phyloP scores from a whole-genome alignment of 2,113 vertebrate genomes.

The Okapia johnstoni region DNA sequence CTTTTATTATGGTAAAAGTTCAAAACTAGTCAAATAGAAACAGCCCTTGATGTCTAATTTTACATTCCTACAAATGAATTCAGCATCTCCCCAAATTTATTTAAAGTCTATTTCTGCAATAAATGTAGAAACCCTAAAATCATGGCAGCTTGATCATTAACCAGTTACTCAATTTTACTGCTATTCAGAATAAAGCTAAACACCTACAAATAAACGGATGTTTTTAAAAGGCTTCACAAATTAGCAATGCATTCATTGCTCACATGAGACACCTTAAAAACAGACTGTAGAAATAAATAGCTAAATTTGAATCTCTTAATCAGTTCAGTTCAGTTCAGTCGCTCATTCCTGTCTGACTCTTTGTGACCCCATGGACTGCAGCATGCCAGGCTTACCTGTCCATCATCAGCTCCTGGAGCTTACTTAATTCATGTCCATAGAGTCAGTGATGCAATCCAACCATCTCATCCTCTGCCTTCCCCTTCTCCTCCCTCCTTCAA shows the following conservation, averaged over 20 bases:
- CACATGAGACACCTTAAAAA: neutral
- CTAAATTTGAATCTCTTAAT: neutral
- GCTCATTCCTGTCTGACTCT: neutral
- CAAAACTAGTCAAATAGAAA: neutral
- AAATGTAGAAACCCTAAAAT: neutral
- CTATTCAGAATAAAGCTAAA: neutral
- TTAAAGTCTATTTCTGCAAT: neutral
- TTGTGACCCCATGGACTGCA: neutral
- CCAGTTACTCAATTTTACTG: neutral
- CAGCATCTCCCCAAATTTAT: neutral
- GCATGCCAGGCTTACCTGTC: neutral
- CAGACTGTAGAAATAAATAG: neutral
- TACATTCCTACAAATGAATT: neutral
- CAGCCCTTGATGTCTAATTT: neutral
- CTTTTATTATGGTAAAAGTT: neutral
- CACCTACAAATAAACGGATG: neutral
- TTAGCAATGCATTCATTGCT: neutral
- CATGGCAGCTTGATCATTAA: neutral
- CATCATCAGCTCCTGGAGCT: neutral
- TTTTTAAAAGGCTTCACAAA: neutral
- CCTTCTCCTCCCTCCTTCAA: neutral
- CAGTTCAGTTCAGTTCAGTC: neutral
- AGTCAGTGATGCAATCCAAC: neutral
- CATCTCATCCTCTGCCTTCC: neutral
- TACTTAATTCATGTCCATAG: neutral